Base-by-base conservation (phyloP, 1,140 invertebrate genomes). In the Drosophila neocordata region DNA sequence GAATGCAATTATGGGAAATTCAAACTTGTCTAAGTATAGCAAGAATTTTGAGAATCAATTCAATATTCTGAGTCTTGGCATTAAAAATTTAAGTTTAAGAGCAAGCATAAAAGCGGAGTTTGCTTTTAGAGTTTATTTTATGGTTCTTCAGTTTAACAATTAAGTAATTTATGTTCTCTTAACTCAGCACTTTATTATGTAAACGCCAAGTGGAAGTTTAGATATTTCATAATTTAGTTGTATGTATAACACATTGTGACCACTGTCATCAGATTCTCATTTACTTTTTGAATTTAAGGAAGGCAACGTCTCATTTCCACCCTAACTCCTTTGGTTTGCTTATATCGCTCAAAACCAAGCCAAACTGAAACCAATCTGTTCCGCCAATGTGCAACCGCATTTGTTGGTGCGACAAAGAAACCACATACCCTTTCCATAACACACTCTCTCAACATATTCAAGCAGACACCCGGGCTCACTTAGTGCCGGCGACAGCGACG, bases 321-420 rank as follows among this genome's bases (percentile, higher is more conserved):
- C 22, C 34, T n/a, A 52, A 20, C 22, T 6, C 11, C 52, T 5
- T 38, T 53, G 51, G 15, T 34, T 53, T 53, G 51, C 27, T 34
- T 53, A 35, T 53, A 27, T 3, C 58, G 22, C 35, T 41, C n/a
- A 44, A 44, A 56, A 66, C 69, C 68, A 69, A 70, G 74, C 64
- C 66, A 65, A 74, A 63, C 65, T 67, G 65, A 71, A 77, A 75
- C 75, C 75, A 77, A 77, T 77, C 77, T 73, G 73, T 73, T 79
- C 73, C 77, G 66, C 67, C 69, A 77, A 77, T 69, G 62, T 72
- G 69, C 62, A 52, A 73, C 73, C 77, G 62, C 77, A 77, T 62
- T 73, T 79, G 77, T 69, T 79, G 65, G 73, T 72, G 65, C 61
- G 69, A 76, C 77, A 79, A 79, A 79, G 77, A 73, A 77, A 76